These are phyloP conservation scores for Apogon hyalosoma DNA, from an alignment of 2,797 vertebrate species.

Conservation along the genomic window DNA sequence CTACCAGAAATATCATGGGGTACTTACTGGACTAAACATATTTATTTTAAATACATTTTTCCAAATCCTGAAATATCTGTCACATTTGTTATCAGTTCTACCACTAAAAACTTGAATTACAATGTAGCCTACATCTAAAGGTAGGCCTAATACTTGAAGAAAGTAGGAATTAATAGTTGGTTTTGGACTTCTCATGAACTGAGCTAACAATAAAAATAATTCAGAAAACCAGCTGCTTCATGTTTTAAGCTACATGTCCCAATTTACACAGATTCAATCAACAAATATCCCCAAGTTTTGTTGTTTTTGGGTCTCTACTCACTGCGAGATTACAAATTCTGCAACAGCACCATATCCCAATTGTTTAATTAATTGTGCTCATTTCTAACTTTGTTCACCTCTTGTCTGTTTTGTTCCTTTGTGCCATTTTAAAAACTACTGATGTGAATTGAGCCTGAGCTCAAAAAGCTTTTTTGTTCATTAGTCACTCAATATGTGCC, in stretches of 20 bases:
- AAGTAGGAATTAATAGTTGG: background rate
- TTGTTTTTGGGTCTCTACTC: background rate
- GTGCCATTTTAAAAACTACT: slow-evolving; percentile 29
- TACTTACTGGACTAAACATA: too few relatives aligned
- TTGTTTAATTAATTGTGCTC: too few relatives aligned
- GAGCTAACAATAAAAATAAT: background rate
- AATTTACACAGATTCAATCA: background rate
- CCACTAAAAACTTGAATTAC: too few relatives aligned
- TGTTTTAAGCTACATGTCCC: background rate
- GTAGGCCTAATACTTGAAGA: background rate
- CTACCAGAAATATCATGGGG: too few relatives aligned
- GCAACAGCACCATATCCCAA: slow-evolving; percentile 3
- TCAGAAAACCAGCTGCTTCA: accelerated
- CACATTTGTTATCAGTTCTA: too few relatives aligned
- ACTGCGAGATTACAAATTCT: slow-evolving; percentile 4
- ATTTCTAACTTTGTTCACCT: background rate
- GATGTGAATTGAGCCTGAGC: slow-evolving; percentile 16
- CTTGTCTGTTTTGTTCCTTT: background rate
- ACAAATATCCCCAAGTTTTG: background rate
- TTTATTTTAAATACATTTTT: too few relatives aligned
- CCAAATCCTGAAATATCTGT: too few relatives aligned
- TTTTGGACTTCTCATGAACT: background rate
- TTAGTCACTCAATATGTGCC: slow-evolving; percentile 25
- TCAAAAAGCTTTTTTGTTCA: slow-evolving; percentile 31
- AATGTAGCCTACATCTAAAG: too few relatives aligned